Evolutionary conservation across 2,113 vertebrate species (phyloP).

Genomic region (Pungitius pungitius): DNA sequence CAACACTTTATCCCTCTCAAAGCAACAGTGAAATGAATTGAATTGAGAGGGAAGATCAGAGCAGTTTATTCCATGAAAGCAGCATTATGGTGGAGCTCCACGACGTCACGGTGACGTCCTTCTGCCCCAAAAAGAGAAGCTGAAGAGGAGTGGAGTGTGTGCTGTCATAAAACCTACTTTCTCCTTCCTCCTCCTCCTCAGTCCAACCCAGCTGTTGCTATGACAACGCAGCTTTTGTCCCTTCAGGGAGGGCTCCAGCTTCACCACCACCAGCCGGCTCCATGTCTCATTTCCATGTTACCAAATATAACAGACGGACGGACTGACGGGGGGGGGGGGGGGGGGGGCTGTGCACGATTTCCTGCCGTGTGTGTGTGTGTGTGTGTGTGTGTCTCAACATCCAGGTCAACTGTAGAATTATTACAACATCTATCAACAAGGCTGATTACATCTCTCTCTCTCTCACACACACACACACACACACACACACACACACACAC

Average conservation of each 20-base stretch:
- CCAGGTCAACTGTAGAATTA: constrained; percentile 45
- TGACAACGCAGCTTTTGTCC: constrained; percentile 53
- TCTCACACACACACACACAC: constrained; percentile 13
- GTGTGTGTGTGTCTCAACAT: constrained; percentile 16
- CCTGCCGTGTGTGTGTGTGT: constrained; percentile 8
- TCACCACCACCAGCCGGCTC: constrained; percentile 25
- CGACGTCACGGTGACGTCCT: background rate
- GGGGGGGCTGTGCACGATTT: background rate
- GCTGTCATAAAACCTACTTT: constrained; percentile 42
- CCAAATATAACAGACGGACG: constrained; percentile 62
- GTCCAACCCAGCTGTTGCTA: constrained; percentile 58
- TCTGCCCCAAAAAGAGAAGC: background rate
- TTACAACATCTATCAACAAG: constrained; percentile 30
- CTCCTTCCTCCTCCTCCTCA: constrained; percentile 32
- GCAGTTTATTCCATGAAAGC: too few species aligned
- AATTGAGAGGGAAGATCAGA: too few species aligned
- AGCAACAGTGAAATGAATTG: too few species aligned
- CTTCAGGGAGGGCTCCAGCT: constrained; percentile 1
- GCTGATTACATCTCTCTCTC: constrained; percentile 31
- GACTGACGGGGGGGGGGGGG: background rate
- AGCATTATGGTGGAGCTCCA: too few species aligned
- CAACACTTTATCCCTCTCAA: too few species aligned
- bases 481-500: constrained; percentile 12
- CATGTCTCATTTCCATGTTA: constrained; percentile 55
- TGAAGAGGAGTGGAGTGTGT: constrained; percentile 17